Conservation (phyloP, 2,113 vertebrate species). For the Rutilus rutilus region DNA sequence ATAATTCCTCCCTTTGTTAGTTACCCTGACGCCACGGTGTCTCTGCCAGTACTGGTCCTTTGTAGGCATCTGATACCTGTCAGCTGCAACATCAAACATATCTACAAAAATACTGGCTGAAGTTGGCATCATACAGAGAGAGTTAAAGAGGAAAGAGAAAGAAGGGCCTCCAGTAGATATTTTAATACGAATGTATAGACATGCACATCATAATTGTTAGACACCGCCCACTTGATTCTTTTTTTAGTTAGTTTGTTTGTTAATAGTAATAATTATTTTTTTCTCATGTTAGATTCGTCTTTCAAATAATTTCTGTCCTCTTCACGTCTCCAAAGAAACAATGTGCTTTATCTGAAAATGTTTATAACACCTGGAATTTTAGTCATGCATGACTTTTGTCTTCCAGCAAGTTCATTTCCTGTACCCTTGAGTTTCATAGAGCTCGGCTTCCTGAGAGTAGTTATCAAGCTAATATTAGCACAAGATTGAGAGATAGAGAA, state of each 20-base stretch:
- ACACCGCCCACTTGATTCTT: background rate
- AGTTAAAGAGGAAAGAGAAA: background rate
- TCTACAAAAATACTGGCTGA: slow-evolving; percentile 12
- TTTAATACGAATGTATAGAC: background rate
- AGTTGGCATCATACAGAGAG: slow-evolving; percentile 45
- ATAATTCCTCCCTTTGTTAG: slow-evolving; percentile 60
- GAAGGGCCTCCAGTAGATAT: slow-evolving; percentile 27
- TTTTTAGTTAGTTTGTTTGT: background rate
- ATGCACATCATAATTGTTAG: background rate
- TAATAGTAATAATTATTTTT: background rate
- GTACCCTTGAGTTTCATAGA: slow-evolving; percentile 56
- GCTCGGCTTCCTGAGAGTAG: slow-evolving; percentile 56
- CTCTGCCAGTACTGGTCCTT: slow-evolving; percentile 49
- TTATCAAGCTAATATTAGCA: slow-evolving; percentile 58
- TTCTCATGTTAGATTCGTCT: background rate
- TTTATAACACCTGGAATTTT: background rate
- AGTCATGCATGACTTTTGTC: slow-evolving; percentile 9
- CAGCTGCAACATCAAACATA: slow-evolving; percentile 43
- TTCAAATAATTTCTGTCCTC: background rate
- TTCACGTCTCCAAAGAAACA: background rate
- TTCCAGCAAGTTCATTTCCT: slow-evolving; percentile 56
- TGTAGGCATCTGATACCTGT: slow-evolving; percentile 53
- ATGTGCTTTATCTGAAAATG: background rate
- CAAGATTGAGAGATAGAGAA: slow-evolving; percentile 39
- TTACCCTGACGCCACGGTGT: slow-evolving; percentile 52